A percentile compares a stretch with the other conserved stretches of the same genome.
Conservation (phyloP, 2,888 invertebrate genomes). For the Cinara cedri region DNA sequence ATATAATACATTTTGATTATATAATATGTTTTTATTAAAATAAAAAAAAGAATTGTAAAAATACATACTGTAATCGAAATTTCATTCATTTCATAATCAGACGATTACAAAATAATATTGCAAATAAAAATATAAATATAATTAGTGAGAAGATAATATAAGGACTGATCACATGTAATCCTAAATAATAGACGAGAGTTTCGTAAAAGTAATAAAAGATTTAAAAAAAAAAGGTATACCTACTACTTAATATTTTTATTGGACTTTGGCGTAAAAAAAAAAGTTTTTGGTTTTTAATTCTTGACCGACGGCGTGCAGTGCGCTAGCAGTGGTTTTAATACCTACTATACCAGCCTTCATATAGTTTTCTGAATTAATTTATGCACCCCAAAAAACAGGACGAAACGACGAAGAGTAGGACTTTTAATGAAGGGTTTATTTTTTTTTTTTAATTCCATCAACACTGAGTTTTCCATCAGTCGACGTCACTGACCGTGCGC, state of each 20-base stretch:
- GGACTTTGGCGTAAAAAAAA: conserved; percentile 38
- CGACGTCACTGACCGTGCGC: neutral
- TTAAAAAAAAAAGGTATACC: conserved; percentile 14
- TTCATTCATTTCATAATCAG: neutral
- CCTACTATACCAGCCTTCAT: neutral
- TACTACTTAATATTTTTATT: conserved; percentile 47
- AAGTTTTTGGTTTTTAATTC: conserved; percentile 40
- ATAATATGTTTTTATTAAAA: too few relatives aligned
- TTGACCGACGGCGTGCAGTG: conserved; percentile 3
- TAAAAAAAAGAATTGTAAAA: too few relatives aligned
- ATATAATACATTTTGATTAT: too few relatives aligned
- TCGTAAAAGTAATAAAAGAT: neutral
- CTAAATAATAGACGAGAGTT: conserved; percentile 7
- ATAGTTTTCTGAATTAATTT: conserved; percentile 36
- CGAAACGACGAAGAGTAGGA: conserved; percentile 4
- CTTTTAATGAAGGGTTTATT: conserved; percentile 37
- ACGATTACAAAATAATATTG: conserved; percentile 10
- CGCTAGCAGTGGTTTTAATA: neutral
- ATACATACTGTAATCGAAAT: too few relatives aligned
- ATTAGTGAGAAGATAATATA: conserved; percentile 16
- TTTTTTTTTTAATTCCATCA: conserved; percentile 39
- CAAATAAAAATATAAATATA: conserved; percentile 30
- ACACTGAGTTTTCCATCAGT: conserved; percentile 16
- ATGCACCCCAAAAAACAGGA: conserved; percentile 38
- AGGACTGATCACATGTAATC: neutral